Conservation (phyloP, 2,797 vertebrate genomes). For the Valencia hispanica region DNA sequence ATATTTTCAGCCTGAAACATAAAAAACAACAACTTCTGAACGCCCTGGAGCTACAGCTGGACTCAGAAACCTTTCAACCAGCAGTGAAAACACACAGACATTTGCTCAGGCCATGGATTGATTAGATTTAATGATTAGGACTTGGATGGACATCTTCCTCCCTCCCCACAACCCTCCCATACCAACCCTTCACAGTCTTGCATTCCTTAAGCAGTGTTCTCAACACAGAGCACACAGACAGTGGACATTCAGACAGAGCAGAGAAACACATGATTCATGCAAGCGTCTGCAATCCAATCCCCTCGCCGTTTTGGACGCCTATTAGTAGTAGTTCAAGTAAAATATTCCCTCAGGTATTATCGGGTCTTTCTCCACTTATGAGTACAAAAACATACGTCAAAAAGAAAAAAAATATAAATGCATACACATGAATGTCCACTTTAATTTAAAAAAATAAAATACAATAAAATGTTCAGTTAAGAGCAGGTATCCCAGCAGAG, state of each 20-base stretch:
- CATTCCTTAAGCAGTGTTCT: conserved; percentile 66
- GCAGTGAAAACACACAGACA: conserved; percentile 59
- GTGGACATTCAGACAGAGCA: conserved; percentile 64
- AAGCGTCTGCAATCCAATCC: conserved; percentile 49
- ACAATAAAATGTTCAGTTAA: conserved; percentile 38
- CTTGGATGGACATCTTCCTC: conserved; percentile 54
- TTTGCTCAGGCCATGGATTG: conserved; percentile 67
- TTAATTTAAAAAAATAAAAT: conserved; percentile 57
- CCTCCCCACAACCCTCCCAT: not conserved
- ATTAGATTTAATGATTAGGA: conserved; percentile 81
- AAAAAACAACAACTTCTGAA: conserved; percentile 10
- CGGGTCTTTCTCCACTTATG: conserved; percentile 21
- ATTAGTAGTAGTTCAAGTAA: conserved; percentile 68
- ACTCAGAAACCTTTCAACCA: conserved; percentile 12
- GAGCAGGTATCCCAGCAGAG: conserved; percentile 51
- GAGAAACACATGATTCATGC: conserved; percentile 59
- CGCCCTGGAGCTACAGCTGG: conserved; percentile 14
- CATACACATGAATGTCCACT: conserved; percentile 64
- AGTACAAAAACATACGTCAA: conserved; percentile 71
- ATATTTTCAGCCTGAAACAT: conserved; percentile 20
- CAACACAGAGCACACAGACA: conserved; percentile 57
- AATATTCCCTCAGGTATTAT: conserved; percentile 51
- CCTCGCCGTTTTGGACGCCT: conserved; percentile 50
- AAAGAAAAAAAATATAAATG: conserved; percentile 54
- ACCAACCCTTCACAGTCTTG: conserved; percentile 49